A percentile compares a stretch with the other conserved stretches of the same genome.
Conservation (phyloP, 2,797 vertebrate genomes). For the Monodelphis domestica region DNA sequence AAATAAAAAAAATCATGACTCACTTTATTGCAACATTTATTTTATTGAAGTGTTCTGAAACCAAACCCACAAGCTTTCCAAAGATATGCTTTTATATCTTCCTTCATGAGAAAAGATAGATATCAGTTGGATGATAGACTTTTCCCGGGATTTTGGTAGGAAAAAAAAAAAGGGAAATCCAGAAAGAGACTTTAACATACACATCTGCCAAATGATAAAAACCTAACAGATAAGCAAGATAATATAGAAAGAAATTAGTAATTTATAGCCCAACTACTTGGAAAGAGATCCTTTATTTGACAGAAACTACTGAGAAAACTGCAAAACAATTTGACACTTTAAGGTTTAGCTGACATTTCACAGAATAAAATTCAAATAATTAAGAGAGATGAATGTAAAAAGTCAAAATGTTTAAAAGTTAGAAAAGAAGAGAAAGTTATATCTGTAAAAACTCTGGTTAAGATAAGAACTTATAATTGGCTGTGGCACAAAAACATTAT, state of each 20-base stretch:
- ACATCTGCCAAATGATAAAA: not conserved
- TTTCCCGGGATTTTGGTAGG: not conserved
- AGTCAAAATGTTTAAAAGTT: not conserved
- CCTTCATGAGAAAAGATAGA: not conserved
- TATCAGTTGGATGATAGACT: not conserved
- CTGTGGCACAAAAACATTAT: not conserved
- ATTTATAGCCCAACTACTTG: not conserved
- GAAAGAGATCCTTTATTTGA: not conserved
- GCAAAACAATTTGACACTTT: not conserved
- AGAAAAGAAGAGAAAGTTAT: not conserved
- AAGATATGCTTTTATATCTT: not conserved
- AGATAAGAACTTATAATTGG: not conserved
- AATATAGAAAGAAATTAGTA: slow-evolving; percentile 19
- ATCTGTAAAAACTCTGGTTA: not conserved
- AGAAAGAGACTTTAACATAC: not conserved
- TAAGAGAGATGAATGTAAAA: not conserved
- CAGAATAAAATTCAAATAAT: not conserved
- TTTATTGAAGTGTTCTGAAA: not conserved
- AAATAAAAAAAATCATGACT: not conserved
- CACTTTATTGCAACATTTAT: not conserved
- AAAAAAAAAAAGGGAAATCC: not conserved
- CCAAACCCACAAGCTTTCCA: not conserved
- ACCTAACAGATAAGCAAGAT: slow-evolving; percentile 31
- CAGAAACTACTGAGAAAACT: not conserved
- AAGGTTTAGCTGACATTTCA: not conserved